phyloP scores from a whole-genome alignment of 1,140 invertebrate species.

The Maconellicoccus hirsutus region DNA sequence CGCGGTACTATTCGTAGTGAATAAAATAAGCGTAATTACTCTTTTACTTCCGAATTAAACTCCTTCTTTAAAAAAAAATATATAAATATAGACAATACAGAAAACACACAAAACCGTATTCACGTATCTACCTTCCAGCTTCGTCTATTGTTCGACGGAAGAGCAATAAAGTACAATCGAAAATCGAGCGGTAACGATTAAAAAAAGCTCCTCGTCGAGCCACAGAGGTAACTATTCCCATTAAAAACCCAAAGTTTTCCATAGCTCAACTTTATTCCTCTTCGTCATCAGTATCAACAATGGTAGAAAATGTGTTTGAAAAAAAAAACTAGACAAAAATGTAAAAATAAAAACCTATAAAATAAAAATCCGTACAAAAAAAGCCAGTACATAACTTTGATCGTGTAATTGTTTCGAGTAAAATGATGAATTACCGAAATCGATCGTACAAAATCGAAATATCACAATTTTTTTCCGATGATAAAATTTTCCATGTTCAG shows the following conservation, averaged over 20 bases:
- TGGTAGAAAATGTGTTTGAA: not conserved
- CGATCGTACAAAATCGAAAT: not conserved
- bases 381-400: not conserved
- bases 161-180: not conserved
- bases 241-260: not conserved
- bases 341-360: not conserved
- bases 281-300: not conserved
- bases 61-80: not conserved
- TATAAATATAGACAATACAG: not conserved
- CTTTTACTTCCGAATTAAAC: not conserved
- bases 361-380: not conserved
- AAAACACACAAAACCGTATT: no score
- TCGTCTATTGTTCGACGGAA: not conserved
- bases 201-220: not conserved
- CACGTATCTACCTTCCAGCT: not conserved
- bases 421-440: not conserved
- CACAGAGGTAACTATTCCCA: not conserved
- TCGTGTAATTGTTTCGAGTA: conserved; percentile 3
- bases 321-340: not conserved
- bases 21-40: conserved; percentile 5
- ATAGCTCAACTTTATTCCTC: not conserved
- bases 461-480: no score
- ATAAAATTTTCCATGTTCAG: no score
- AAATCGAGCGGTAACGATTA: not conserved
- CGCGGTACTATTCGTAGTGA: not conserved